A percentile compares a stretch with the other conserved stretches of the same genome.
These are phyloP conservation scores for Anguilla japonica DNA, from an alignment of 2,113 vertebrate genomes.

Conservation along the genomic window DNA sequence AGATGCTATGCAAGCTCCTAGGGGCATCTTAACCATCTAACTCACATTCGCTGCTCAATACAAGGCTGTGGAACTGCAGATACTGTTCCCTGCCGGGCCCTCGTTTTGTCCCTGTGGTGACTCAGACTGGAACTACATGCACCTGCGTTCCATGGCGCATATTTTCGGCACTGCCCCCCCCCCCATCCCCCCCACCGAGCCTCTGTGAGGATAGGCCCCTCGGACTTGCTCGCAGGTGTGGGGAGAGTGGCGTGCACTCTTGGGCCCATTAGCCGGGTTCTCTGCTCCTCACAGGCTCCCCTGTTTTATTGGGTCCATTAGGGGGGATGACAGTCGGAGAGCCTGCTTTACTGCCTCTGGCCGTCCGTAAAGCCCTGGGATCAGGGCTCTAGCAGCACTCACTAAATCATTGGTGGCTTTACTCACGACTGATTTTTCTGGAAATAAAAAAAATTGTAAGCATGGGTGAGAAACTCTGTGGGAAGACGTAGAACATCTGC, in stretches of 20 bases:
- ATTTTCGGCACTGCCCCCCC: too few relatives aligned
- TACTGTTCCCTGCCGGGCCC: background rate
- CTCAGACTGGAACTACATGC: background rate
- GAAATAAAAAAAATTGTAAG: slow-evolving; percentile 25
- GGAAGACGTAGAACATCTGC: background rate
- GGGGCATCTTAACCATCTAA: too few relatives aligned
- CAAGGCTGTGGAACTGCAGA: background rate
- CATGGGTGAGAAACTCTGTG: background rate
- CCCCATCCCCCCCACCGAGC: background rate
- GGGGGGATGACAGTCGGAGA: slow-evolving; percentile 64
- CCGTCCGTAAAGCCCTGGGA: slow-evolving; percentile 70
- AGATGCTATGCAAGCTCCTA: background rate
- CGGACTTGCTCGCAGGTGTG: slow-evolving; percentile 41
- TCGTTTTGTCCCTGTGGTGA: background rate
- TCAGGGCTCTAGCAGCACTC: slow-evolving; percentile 61
- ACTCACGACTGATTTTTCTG: slow-evolving; percentile 28
- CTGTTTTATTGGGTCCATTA: slow-evolving; percentile 75
- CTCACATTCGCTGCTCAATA: background rate
- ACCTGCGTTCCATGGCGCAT: background rate
- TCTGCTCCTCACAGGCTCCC: slow-evolving; percentile 61
- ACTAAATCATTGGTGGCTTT: slow-evolving; percentile 57
- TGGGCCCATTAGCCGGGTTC: slow-evolving; percentile 59
- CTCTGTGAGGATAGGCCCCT: background rate
- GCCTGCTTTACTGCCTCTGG: slow-evolving; percentile 75
- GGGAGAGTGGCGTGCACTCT: slow-evolving; percentile 62